Evolutionary conservation across 2,888 invertebrate genomes (phyloP).

Genomic region (Pteria penguin): DNA sequence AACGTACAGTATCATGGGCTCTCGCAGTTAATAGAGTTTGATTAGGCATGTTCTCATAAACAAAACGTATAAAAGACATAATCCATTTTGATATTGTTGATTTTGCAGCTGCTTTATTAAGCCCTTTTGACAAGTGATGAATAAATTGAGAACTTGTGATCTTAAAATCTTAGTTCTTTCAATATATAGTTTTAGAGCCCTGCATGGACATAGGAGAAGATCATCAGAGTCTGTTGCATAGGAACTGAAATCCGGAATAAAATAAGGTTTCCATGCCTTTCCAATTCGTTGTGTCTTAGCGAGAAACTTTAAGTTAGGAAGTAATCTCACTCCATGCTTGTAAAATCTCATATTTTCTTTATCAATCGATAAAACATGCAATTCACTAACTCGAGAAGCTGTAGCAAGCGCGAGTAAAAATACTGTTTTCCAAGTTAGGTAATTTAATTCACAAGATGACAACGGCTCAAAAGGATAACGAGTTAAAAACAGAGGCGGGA

Average conservation of each 20-base stretch:
- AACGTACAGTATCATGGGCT: too few relatives aligned
- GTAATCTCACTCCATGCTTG: slow-evolving; percentile 13
- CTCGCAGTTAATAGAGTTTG: too few relatives aligned
- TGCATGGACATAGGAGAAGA: slow-evolving; percentile 19
- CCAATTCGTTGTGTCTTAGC: slow-evolving; percentile 21
- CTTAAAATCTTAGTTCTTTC: not conserved
- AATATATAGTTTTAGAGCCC: slow-evolving; percentile 11
- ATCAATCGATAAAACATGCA: slow-evolving; percentile 20
- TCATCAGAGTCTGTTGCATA: slow-evolving; percentile 19
- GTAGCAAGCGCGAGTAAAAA: slow-evolving; percentile 11
- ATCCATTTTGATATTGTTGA: too few relatives aligned
- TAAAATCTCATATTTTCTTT: slow-evolving; percentile 2
- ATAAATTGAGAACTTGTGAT: too few relatives aligned
- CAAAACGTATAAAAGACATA: too few relatives aligned
- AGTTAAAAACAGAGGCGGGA: too few relatives aligned
- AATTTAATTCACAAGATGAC: not conserved
- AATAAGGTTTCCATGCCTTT: slow-evolving; percentile 19
- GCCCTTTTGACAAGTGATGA: too few relatives aligned
- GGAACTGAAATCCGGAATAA: slow-evolving; percentile 20
- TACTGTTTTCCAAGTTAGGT: slow-evolving; percentile 10
- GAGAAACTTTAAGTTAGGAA: slow-evolving; percentile 21
- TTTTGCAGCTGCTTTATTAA: too few relatives aligned
- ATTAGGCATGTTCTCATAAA: too few relatives aligned
- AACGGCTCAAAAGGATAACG: slow-evolving; percentile 12
- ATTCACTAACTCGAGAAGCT: slow-evolving; percentile 25